These are phyloP conservation scores for Buceros bicornis DNA, from an alignment of 2,797 vertebrate species.

Conservation along the genomic window DNA sequence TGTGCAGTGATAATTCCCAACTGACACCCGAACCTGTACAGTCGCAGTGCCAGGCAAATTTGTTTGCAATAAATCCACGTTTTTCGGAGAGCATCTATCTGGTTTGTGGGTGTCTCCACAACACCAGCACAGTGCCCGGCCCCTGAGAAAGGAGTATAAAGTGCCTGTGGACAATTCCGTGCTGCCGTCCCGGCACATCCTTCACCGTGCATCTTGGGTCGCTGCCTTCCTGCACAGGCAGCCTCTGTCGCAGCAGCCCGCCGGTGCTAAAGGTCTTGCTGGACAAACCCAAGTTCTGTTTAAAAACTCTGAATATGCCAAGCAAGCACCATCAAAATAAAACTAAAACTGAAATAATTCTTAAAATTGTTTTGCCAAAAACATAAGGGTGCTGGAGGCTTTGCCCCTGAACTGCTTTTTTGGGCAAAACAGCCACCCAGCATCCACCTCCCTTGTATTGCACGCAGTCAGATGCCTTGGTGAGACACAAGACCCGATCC, in stretches of 20 bases:
- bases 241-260: background rate
- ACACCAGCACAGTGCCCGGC: background rate
- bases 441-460: background rate
- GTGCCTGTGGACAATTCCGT: background rate
- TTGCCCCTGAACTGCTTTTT: background rate
- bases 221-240: rapidly evolving
- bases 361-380: background rate
- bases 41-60: too few relatives aligned
- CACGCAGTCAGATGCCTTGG: background rate
- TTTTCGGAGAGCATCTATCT: too few relatives aligned
- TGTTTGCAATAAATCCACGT: too few relatives aligned
- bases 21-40: too few relatives aligned
- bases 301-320: background rate
- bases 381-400: background rate
- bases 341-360: background rate
- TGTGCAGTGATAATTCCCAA: too few relatives aligned
- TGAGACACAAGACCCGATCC: background rate
- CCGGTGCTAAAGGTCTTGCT: background rate
- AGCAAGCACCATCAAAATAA: slow-evolving; percentile 9
- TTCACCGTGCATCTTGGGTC: rapidly evolving
- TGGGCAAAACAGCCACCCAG: background rate
- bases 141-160: slow-evolving; percentile 49
- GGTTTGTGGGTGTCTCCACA: too few relatives aligned
- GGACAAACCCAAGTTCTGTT: background rate
- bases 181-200: background rate